Conservation (phyloP, 2,113 vertebrate species). For the Dendrocopos noguchii region DNA sequence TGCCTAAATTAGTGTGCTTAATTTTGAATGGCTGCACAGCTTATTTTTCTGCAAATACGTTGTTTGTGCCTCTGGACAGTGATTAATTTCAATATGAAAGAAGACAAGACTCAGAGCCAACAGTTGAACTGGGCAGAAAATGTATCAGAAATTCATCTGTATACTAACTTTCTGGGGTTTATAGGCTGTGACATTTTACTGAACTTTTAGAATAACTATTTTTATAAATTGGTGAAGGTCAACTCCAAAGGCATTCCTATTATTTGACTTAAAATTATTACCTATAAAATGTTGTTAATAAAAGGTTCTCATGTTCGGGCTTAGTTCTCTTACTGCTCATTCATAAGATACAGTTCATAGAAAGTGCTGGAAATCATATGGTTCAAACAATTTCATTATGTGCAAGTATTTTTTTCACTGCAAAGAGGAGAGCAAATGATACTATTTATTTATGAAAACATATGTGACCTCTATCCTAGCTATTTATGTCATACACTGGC, state of each 20-base stretch:
- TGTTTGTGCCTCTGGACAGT: not conserved
- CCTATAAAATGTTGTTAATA: not conserved
- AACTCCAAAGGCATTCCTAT: not conserved
- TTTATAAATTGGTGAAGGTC: not conserved
- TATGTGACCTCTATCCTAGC: not conserved
- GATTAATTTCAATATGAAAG: not conserved
- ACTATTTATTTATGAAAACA: constrained; percentile 9
- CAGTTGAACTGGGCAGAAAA: not conserved
- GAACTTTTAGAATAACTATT: constrained; percentile 17
- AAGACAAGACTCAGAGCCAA: not conserved
- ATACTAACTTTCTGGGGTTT: not conserved
- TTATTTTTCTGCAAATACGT: not conserved
- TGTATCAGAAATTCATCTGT: not conserved
- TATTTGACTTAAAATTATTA: not conserved
- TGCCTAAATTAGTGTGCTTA: not conserved
- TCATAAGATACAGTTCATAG: not conserved
- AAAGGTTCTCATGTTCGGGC: not conserved
- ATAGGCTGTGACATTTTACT: not conserved
- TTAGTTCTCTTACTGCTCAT: not conserved
- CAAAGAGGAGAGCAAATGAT: not conserved
- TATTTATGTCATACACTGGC: constrained; percentile 23
- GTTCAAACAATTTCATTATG: constrained; percentile 8
- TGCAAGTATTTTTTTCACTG: not conserved
- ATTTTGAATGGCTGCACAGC: not conserved
- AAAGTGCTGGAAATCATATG: not conserved